Evolutionary conservation across 2,797 vertebrate species (phyloP).

Genomic region (Chrosomus eos): DNA sequence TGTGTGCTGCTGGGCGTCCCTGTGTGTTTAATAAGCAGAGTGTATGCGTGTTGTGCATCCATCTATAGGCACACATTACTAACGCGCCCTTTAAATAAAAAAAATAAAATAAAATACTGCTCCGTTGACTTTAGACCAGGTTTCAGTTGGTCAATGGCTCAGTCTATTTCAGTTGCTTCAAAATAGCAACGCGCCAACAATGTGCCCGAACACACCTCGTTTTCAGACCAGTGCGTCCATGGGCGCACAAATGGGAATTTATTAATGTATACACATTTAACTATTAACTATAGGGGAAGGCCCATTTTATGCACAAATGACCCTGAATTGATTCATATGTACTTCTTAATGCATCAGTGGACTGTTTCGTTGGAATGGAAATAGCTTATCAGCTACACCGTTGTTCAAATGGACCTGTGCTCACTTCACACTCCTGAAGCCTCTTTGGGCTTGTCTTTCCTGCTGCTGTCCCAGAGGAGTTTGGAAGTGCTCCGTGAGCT

Average conservation of each 20-base stretch:
- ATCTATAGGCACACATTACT: no score
- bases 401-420: conserved; percentile 9
- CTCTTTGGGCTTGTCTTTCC: conserved; percentile 37
- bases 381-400: background rate
- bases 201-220: no score
- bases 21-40: no score
- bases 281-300: background rate
- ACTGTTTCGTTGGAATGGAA: background rate
- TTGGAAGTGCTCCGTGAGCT: conserved; percentile 20
- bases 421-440: conserved; percentile 36
- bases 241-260: background rate
- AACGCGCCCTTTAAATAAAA: no score
- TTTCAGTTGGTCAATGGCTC: no score
- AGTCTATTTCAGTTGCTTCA: no score
- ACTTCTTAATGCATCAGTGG: background rate
- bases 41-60: no score
- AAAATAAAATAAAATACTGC: no score
- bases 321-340: conserved; percentile 3
- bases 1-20: no score
- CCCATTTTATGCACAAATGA: background rate
- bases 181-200: no score
- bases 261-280: background rate
- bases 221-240: no score
- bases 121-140: no score
- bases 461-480: conserved; percentile 25